A percentile compares a stretch with the other conserved stretches of the same genome.
These are phyloP conservation scores for Vireo griseus DNA, from an alignment of 2,797 vertebrate genomes.

Conservation along the genomic window DNA sequence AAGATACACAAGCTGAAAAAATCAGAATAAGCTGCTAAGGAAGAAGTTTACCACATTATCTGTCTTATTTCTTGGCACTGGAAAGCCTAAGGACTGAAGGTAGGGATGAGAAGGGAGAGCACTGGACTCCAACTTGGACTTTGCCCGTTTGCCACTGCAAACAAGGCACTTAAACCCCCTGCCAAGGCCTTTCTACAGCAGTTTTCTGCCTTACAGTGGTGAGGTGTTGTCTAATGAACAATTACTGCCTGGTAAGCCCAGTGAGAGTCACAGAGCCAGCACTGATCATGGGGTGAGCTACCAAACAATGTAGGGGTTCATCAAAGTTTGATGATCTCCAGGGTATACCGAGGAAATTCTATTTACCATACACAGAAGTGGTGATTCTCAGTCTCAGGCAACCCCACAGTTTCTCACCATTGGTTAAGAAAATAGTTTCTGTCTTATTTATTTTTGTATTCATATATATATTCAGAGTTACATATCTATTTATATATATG, in stretches of 20 bases:
- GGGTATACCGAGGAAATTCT: neutral
- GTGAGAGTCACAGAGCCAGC: neutral
- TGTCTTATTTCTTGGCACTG: neutral
- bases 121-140: neutral
- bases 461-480: neutral
- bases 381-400: neutral
- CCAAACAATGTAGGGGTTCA: neutral
- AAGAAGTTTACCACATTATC: neutral
- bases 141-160: neutral
- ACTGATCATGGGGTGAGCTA: neutral
- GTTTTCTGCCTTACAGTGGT: neutral
- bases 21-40: neutral
- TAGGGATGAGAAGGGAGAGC: neutral
- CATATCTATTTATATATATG: neutral
- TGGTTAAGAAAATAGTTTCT: neutral
- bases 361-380: neutral
- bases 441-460: neutral
- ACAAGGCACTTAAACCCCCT: neutral
- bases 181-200: neutral
- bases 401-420: neutral
- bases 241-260: neutral
- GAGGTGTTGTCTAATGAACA: neutral
- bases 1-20: slow-evolving; percentile 10
- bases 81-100: neutral
- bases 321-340: neutral